Conservation (phyloP, 2,797 vertebrate genomes). For the Orestias chungarensis region DNA sequence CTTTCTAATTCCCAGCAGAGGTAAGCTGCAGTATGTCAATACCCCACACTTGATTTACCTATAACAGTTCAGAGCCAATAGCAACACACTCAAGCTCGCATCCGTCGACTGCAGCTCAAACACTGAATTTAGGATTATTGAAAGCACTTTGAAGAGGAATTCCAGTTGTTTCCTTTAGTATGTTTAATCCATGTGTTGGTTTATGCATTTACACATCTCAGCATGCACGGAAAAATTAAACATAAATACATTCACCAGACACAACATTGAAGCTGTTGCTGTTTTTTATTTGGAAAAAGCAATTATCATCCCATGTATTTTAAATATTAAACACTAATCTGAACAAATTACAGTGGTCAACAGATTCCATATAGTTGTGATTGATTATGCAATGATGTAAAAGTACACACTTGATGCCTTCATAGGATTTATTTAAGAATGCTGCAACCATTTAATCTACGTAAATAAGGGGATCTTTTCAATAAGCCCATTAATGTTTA, state of each 20-base stretch:
- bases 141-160: conserved; percentile 4
- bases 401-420: neutral
- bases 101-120: conserved; percentile 36
- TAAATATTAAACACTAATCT: neutral
- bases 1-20: conserved; percentile 36
- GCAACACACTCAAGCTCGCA: neutral
- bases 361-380: neutral
- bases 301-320: neutral
- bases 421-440: neutral
- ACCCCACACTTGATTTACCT: conserved; percentile 34
- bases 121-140: conserved; percentile 14
- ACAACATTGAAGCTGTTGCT: neutral
- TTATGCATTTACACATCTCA: neutral
- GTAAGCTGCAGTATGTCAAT: conserved; percentile 41
- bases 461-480: too few relatives aligned
- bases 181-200: neutral
- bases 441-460: too few relatives aligned
- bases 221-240: too few relatives aligned
- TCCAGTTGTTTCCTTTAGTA: neutral
- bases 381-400: neutral
- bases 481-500: too few relatives aligned
- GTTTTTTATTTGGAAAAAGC: neutral
- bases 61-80: conserved; percentile 47
- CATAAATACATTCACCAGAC: neutral
- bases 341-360: neutral